Conservation (phyloP, 2,113 vertebrate genomes). For the Zosterops pallidus region DNA sequence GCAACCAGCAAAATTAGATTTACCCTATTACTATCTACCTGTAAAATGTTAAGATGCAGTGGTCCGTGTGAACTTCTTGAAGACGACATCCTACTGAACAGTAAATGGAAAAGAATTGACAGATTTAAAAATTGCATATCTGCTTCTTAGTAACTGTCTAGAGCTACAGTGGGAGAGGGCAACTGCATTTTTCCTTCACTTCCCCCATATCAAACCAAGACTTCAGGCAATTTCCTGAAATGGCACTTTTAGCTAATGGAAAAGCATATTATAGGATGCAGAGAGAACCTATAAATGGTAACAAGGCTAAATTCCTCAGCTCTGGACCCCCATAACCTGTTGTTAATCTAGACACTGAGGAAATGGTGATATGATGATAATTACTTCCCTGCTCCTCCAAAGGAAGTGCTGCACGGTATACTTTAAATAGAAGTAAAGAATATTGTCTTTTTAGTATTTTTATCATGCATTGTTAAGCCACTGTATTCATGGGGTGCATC, state of each 20-base stretch:
- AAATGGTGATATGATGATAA: background rate
- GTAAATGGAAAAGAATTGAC: background rate
- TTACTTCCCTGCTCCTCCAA: conserved; percentile 1
- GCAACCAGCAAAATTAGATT: background rate
- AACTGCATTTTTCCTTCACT: background rate
- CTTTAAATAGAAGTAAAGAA: background rate
- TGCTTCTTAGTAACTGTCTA: background rate
- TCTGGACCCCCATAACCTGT: background rate
- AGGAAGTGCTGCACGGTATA: background rate
- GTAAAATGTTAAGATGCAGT: background rate
- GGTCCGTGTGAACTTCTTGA: background rate
- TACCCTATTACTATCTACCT: background rate
- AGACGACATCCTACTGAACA: background rate
- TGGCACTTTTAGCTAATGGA: background rate
- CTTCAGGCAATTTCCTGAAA: conserved; percentile 35
- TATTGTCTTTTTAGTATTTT: background rate
- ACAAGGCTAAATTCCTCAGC: background rate
- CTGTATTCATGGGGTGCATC: background rate
- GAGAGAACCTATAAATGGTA: conserved; percentile 15
- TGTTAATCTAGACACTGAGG: conserved; percentile 5
- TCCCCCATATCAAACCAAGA: background rate
- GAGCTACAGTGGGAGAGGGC: background rate
- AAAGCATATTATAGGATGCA: background rate
- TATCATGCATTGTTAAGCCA: background rate
- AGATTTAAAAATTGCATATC: background rate